Base-by-base conservation (phyloP, 2,888 invertebrate species). In the Eristalis pertinax region DNA sequence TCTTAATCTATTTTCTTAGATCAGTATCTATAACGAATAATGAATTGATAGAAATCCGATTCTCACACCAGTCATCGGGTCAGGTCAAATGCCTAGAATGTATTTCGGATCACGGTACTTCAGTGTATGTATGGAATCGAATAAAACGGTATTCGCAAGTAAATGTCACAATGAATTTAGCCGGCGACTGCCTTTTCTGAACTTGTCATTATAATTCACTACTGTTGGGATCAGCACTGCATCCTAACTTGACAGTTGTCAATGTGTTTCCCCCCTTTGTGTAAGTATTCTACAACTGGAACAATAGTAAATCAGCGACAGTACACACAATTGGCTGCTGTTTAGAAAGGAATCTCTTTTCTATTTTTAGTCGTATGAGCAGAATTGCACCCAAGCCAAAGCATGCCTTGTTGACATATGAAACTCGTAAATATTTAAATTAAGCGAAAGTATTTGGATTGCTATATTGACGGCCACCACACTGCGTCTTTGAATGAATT, bases 351-450 rank as follows among this genome's bases (percentile, higher is more conserved):
- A 60, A 69, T 35, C 26, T 43, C n/a, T 69, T 50, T 84, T 64
- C 87, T 87, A 87, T 87, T 84, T 87, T 72, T 83, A 87, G 62
- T 32, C 22, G 2, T 32, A 68, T 43, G 19, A n/a, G 43, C 43
- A 32, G 50, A 63, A 32, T 32, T 70, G 60, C 64, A 64, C 69
- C n/a, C 64, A 22, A 75, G 87, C 87, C 79, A 87, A 80, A 68
- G 78, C 75, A 84, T 43, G 84, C 84, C 84, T 79, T 75, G 76
- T 64, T 87, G 87, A 87, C 87, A 84, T 74, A 87, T 83, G 74
- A 78, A 83, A 82, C 26, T 87, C 87, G 87, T 87, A 87, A 87
- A 87, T 87, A 87, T 87, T 87, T 84, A 84, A 87, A 87, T 87
- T 87, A 87, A 79, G 72, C 76, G 58, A 62, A 84, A 79, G 41